Base-by-base conservation (phyloP, 2,113 vertebrate genomes). In the Lynx canadensis region DNA sequence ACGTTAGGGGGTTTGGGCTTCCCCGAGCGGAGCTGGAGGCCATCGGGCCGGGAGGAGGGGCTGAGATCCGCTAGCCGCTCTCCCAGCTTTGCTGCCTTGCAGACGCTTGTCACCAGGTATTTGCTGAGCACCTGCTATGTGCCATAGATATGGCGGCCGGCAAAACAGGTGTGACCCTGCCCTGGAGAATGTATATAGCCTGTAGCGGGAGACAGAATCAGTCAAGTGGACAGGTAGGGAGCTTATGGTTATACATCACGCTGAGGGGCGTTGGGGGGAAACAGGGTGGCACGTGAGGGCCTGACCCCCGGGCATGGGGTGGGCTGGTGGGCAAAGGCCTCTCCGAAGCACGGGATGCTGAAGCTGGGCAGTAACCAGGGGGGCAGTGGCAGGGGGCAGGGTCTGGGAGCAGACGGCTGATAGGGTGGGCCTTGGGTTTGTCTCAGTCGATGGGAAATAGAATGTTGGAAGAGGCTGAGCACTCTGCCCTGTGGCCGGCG, bases 201-300 rank as follows among this genome's bases (percentile, higher is more conserved):
- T 48, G 0, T 33, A 41, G 82, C 33, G 19, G 74, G 60, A 50
- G 89, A 4, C 21, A 4, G 36, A 52, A 12, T 18, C 2, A 5
- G 73, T 38, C 21, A 21, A 1, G 41, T 2, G 15, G 23, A 23
- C 63, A n/a, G 23, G 63, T 60, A 73, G 71, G 55, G 38, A 19
- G 29, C 8, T 23, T 36, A 5, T 23, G 16, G 18, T 11, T 41
- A 7, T 3, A 4, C 7, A 1, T 8, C 0, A 0, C 31, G 29
- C 86, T 7, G 21, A 31, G 66, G 29, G 19, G 16, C 25, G 45
- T 8, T 2, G 3, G 29, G 57, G 41, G 25, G 69, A 45, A 7
- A 0, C 25, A 50, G 60, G 41, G 38, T 25, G 52, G 16, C 55
- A 4, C 1, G 0, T 19, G 80, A 13, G 38, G 60, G 68, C 65